Conservation (phyloP, 2,888 invertebrate genomes). For the Drosophila pseudotakahashii region DNA sequence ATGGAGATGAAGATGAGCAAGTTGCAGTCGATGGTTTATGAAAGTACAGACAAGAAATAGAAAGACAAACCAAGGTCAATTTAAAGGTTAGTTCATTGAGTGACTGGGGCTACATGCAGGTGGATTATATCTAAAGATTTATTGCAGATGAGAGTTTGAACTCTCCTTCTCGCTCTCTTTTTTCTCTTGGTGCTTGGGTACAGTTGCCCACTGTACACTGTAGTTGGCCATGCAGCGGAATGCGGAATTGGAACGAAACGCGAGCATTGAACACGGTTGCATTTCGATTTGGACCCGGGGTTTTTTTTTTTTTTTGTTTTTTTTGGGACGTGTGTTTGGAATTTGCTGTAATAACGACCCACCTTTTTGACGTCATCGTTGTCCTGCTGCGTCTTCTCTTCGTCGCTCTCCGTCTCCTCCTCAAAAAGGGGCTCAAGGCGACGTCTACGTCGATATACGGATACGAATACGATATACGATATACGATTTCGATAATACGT, state of each 20-base stretch:
- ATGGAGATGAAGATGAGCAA: conserved; percentile 44
- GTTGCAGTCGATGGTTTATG: conserved; percentile 37
- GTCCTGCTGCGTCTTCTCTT: conserved; percentile 84
- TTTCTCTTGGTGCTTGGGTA: conserved; percentile 7
- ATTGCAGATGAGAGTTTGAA: background rate
- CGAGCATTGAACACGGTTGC: conserved; percentile 25
- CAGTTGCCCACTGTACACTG: conserved; percentile 23
- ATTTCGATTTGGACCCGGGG: conserved; percentile 2
- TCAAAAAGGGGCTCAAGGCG: conserved; percentile 93
- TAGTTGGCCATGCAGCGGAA: conserved; percentile 46
- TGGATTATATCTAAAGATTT: background rate
- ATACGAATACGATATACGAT: conserved; percentile 58
- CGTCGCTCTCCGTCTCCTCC: conserved; percentile 90
- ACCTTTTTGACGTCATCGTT: conserved; percentile 84
- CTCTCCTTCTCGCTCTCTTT: background rate
- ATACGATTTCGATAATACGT: conserved; percentile 49
- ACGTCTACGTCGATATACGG: conserved; percentile 84
- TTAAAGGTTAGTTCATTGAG: conserved; percentile 20
- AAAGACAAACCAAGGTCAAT: conserved; percentile 36
- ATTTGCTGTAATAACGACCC: conserved; percentile 82
- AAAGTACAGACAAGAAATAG: conserved; percentile 33
- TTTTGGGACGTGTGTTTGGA: conserved; percentile 17
- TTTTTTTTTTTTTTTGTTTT: background rate
- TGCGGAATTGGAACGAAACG: conserved; percentile 15
- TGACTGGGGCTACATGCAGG: conserved; percentile 31